Evolutionary conservation across 2,113 vertebrate genomes (phyloP), one percentile per base, ranked within the genome.

Genomic region (Aegypius monachus): DNA sequence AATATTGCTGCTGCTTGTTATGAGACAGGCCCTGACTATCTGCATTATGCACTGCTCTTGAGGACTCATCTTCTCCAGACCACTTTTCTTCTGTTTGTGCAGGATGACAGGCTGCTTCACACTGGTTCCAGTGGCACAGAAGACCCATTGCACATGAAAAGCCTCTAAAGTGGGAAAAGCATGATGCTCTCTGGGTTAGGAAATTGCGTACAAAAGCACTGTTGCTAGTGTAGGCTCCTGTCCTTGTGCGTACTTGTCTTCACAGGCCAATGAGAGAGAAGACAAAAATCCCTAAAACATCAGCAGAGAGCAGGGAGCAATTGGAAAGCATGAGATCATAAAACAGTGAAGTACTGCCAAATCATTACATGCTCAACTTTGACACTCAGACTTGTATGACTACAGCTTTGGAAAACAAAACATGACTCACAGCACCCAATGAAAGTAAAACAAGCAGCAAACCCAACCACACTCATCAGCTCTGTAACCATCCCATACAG

Each of bases 61-160:
- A 53, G 38, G 32, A 55, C 36, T 65, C 42, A 27, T 15, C 63
- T 70, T 42, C 47, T 40, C 47, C 66, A 61, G n/a, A 47, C 2
- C 50, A 8, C 17, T 50, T 62, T 42, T 40, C 16, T n/a, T 63
- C 66, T 56, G 7, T 23, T 62, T 53, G 50, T 65, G n/a, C 48
- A 67, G 31, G 11, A 32, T 11, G 18, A 22, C 56, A 63, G 61
- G 10, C 22, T 70, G 42, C 25, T 29, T 68, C 25, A 18, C 42
- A 2, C 17, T 45, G 48, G 50, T 18, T 36, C 8, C 42, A 53
- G 67, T 7, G 42, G 45, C 21, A 36, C 45, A 42, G 31, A n/a
- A 32, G 9, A 42, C 12, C 19, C 36, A 27, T 1, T 8, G 20
- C 18, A 50, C 0, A 0, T 25, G 62, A n/a, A 68, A 31, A 83